These are phyloP conservation scores for Drosophila greeni DNA, from an alignment of 2,888 invertebrate species.

Conservation along the genomic window DNA sequence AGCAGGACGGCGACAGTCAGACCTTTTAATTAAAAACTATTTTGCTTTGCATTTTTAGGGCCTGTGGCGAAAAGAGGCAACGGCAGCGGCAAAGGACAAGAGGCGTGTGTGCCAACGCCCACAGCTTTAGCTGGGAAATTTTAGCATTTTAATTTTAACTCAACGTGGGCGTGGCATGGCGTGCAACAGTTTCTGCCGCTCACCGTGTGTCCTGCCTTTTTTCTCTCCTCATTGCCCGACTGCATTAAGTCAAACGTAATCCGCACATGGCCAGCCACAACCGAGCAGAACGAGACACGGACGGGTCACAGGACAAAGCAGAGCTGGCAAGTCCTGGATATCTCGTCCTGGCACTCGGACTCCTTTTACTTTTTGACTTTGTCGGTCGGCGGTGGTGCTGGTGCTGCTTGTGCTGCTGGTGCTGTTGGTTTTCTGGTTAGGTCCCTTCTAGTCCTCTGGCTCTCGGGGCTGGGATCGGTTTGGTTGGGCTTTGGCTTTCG, in stretches of 20 bases:
- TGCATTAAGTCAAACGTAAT: slow-evolving; percentile 77
- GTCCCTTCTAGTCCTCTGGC: slow-evolving; percentile 52
- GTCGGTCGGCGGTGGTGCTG: slow-evolving; percentile 50
- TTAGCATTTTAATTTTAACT: slow-evolving; percentile 76
- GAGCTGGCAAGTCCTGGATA: slow-evolving; percentile 25
- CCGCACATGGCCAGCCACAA: slow-evolving; percentile 72
- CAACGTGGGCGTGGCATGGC: slow-evolving; percentile 66
- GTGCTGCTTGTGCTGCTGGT: slow-evolving; percentile 38
- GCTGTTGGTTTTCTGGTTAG: slow-evolving; percentile 71
- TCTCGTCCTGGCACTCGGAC: slow-evolving; percentile 28
- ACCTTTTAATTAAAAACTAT: slow-evolving; percentile 73
- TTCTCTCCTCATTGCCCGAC: slow-evolving; percentile 27
- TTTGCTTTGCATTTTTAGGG: slow-evolving; percentile 67
- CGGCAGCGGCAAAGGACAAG: background rate
- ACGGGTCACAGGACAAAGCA: slow-evolving; percentile 54
- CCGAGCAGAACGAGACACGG: slow-evolving; percentile 54
- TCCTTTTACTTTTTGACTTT: slow-evolving; percentile 69
- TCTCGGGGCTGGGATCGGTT: slow-evolving; percentile 40
- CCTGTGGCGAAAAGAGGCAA: slow-evolving; percentile 44
- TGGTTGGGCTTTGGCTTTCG: slow-evolving; percentile 51
- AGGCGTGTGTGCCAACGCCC: slow-evolving; percentile 41
- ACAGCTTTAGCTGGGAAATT: slow-evolving; percentile 61
- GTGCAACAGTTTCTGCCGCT: slow-evolving; percentile 63
- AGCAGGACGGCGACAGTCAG: slow-evolving; percentile 47
- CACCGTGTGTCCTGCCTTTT: slow-evolving; percentile 12